Conservation (phyloP, 2,888 invertebrate species). For the Bombylius major region DNA sequence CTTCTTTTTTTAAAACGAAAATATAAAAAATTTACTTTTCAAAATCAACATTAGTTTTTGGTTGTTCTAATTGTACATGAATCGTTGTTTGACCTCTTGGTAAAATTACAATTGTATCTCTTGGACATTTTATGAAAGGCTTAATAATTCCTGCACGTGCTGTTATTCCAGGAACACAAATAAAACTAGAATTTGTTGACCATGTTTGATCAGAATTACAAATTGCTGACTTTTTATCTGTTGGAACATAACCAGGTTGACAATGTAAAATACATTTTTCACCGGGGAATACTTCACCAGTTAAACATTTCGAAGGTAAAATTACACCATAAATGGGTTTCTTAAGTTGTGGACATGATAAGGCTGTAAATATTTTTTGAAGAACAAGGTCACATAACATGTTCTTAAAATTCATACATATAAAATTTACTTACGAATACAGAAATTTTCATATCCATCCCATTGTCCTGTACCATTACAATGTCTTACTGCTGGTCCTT, state of each 20-base stretch:
- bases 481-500: conserved; percentile 39
- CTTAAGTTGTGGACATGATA: conserved; percentile 38
- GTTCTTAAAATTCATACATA: neutral
- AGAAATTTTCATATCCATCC: conserved; percentile 39
- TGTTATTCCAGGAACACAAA: conserved; percentile 21
- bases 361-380: conserved; percentile 23
- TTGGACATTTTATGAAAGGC: conserved; percentile 52
- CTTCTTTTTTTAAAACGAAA: neutral
- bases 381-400: neutral
- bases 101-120: conserved; percentile 45
- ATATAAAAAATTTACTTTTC: conserved; percentile 34
- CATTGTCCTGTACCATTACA: conserved; percentile 41
- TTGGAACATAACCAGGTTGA: conserved; percentile 36
- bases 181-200: conserved; percentile 27
- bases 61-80: conserved; percentile 38
- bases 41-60: conserved; percentile 53
- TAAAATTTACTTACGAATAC: conserved; percentile 38
- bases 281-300: conserved; percentile 36
- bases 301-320: conserved; percentile 40
- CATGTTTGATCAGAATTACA: conserved; percentile 30
- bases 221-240: conserved; percentile 23
- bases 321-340: conserved; percentile 40
- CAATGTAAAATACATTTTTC: conserved; percentile 40
- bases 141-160: conserved; percentile 26
- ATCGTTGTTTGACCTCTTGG: conserved; percentile 31